Percentiles rank a stretch among this genome's conserved stretches.
These are phyloP conservation scores for Calliopsis andreniformis DNA, from an alignment of 1,140 invertebrate genomes.

Conservation along the genomic window DNA sequence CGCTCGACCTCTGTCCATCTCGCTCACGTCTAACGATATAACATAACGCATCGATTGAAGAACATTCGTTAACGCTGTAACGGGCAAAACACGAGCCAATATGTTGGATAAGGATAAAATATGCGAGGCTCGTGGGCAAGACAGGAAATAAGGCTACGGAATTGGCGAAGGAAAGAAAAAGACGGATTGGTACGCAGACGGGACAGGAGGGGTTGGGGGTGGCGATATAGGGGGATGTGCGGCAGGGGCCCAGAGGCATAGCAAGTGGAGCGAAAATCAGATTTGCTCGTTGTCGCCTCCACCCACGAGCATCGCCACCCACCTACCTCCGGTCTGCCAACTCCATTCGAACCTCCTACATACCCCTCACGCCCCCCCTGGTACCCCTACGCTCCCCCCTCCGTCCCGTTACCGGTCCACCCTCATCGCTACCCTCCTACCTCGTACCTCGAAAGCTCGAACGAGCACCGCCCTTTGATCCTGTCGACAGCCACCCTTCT, in stretches of 20 bases:
- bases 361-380: slow-evolving; percentile 24
- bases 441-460: slow-evolving; percentile 70
- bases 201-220: slow-evolving; percentile 7
- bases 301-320: slow-evolving; percentile 69
- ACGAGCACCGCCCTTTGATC: slow-evolving; percentile 80
- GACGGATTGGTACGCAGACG: not conserved
- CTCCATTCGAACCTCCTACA: slow-evolving; percentile 63
- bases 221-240: slow-evolving; percentile 5
- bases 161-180: slow-evolving; percentile 40
- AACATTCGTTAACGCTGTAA: slow-evolving; percentile 44
- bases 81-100: slow-evolving; percentile 55
- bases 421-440: slow-evolving; percentile 40
- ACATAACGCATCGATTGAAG: slow-evolving; percentile 20
- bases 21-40: slow-evolving; percentile 3
- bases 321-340: slow-evolving; percentile 67
- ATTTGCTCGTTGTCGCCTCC: slow-evolving; percentile 81
- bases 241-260: slow-evolving; percentile 66
- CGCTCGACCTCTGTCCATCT: not conserved
- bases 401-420: slow-evolving; percentile 38
- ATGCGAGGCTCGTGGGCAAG: slow-evolving; percentile 75
- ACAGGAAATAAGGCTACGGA: slow-evolving; percentile 17
- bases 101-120: slow-evolving; percentile 68
- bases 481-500: slow-evolving; percentile 79
- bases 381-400: slow-evolving; percentile 52
- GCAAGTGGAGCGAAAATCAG: slow-evolving; percentile 80